A percentile compares a stretch with the other conserved stretches of the same genome.
phyloP scores from a whole-genome alignment of 1,140 invertebrate genomes.

The Riptortus pedestris region DNA sequence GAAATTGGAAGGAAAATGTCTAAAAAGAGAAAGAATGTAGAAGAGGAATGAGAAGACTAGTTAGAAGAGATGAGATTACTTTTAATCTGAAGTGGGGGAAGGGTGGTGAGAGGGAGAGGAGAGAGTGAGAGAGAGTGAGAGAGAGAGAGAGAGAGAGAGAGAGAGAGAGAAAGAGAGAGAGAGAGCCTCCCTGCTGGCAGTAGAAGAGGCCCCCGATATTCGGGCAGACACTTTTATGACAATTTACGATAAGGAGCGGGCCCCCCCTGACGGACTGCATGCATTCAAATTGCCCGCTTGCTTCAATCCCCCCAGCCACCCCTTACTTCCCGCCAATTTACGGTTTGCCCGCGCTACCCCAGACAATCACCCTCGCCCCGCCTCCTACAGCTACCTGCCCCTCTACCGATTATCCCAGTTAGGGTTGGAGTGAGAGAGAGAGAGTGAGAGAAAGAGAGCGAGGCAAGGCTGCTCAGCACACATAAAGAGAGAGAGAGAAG shows the following conservation, averaged over 20 bases:
- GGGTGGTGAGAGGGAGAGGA: background rate
- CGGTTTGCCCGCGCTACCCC: slow-evolving; percentile 20
- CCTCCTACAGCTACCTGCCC: slow-evolving; percentile 1
- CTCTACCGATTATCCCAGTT: background rate
- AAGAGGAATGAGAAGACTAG: slow-evolving; percentile 8
- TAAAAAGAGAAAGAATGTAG: slow-evolving; percentile 17
- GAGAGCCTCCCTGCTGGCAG: background rate
- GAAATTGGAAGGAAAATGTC: no score
- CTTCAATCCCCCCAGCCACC: slow-evolving; percentile 25
- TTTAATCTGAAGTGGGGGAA: background rate
- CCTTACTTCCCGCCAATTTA: slow-evolving; percentile 27
- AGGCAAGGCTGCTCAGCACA: no score
- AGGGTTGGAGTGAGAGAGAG: background rate
- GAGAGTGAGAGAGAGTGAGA: background rate
- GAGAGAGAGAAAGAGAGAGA: slow-evolving; percentile 11
- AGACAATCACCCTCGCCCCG: slow-evolving; percentile 1
- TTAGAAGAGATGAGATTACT: slow-evolving; percentile 7
- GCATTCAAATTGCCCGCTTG: slow-evolving; percentile 30
- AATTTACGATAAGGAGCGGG: slow-evolving; percentile 26
- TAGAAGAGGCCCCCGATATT: slow-evolving; percentile 23
- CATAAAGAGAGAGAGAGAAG: background rate
- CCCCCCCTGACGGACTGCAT: slow-evolving; percentile 28
- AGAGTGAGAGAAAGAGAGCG: background rate
- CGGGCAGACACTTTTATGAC: slow-evolving; percentile 29
- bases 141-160: slow-evolving; percentile 3